A percentile compares a stretch with the other conserved stretches of the same genome.
phyloP scores from a whole-genome alignment of 2,797 vertebrate species.

The Halcyon smyrnensis region DNA sequence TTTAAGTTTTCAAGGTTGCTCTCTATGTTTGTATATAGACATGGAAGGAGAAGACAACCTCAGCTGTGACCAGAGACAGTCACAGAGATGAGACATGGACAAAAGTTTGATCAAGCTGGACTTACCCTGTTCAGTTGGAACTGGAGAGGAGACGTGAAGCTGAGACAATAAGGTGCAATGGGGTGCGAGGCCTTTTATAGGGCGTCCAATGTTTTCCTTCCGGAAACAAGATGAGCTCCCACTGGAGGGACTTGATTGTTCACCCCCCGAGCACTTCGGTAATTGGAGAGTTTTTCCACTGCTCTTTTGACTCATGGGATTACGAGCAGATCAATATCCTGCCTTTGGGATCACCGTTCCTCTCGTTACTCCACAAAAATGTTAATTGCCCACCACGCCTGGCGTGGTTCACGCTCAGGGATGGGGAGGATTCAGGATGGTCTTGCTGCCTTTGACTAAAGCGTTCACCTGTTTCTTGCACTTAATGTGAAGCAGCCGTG shows the following conservation, averaged over 20 bases:
- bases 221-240: not conserved
- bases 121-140: not conserved
- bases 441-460: not conserved
- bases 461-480: not conserved
- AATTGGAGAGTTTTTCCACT: not conserved
- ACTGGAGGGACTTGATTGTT: not conserved
- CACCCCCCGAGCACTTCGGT: not conserved
- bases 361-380: not conserved
- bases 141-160: rapidly evolving
- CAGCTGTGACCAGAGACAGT: not conserved
- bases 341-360: not conserved
- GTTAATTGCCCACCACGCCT: conserved; percentile 8
- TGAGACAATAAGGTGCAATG: not conserved
- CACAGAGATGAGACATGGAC: rapidly evolving
- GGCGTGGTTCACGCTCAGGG: rapidly evolving
- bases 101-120: not conserved
- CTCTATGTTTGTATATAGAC: not conserved
- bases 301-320: conserved; percentile 5
- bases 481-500: rapidly evolving
- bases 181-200: not conserved
- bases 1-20: rapidly evolving
- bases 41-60: not conserved
- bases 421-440: not conserved
- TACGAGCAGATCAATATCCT: not conserved
- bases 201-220: rapidly evolving